These are phyloP conservation scores for Nannoperca obscura DNA, from an alignment of 2,797 vertebrate species.

Conservation along the genomic window DNA sequence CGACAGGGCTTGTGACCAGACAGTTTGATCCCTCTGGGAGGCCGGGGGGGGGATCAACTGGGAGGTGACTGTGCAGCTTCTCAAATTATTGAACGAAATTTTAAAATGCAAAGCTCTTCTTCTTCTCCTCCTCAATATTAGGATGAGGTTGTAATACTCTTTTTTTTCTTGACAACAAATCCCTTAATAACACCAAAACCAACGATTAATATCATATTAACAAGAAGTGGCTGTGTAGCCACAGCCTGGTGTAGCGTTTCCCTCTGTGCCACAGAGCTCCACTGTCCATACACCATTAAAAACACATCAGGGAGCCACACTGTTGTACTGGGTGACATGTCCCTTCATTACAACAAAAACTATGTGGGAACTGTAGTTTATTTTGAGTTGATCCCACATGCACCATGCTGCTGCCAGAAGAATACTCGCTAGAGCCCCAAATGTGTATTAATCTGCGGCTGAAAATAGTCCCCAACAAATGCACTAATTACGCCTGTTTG, in stretches of 20 bases:
- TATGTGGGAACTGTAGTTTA: slow-evolving; percentile 4
- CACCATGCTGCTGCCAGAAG: slow-evolving; percentile 14
- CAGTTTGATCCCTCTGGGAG: slow-evolving; percentile 8
- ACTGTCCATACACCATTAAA: background rate
- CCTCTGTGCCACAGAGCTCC: background rate
- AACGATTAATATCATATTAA: slow-evolving; percentile 6
- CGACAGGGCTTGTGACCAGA: slow-evolving; percentile 15
- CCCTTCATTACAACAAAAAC: background rate
- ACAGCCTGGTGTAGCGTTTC: background rate
- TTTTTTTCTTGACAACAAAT: slow-evolving; percentile 6
- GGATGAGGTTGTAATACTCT: background rate
- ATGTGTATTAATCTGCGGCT: slow-evolving; percentile 2
- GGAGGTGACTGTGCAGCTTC: slow-evolving; percentile 10
- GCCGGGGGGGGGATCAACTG: slow-evolving; percentile 4
- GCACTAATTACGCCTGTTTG: background rate
- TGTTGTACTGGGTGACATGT: background rate
- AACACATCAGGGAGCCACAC: slow-evolving; percentile 1
- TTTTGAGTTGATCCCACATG: slow-evolving; percentile 7
- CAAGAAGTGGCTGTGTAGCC: background rate
- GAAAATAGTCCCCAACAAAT: slow-evolving; percentile 15
- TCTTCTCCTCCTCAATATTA: background rate
- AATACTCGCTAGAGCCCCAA: slow-evolving; percentile 14
- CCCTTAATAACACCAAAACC: background rate
- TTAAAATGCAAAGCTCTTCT: background rate
- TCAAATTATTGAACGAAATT: slow-evolving; percentile 2